Base-by-base conservation (phyloP, 2,113 vertebrate species). In the Salvelinus namaycush region DNA sequence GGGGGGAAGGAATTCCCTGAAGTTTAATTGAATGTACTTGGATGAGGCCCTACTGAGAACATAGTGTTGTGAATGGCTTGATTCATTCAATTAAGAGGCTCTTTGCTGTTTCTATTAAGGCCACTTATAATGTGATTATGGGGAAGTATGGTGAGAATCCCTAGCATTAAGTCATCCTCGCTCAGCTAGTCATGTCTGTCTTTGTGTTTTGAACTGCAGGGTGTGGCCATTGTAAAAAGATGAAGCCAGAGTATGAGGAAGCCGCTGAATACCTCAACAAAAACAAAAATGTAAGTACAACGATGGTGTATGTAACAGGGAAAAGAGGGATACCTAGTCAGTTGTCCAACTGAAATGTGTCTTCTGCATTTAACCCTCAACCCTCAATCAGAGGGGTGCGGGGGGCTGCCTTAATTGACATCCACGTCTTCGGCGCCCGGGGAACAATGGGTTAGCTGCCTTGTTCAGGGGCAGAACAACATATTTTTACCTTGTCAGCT, bases 151-250 rank as follows among this genome's bases (percentile, higher is more conserved):
- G 51, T 54, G 51, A 54, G 5, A 54, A 54, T 54, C 51, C 12
- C 16, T 54, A 44, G 39, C 9, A 44, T 44, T 44, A 44, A 3
- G 39, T 44, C 9, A 2, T 11, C 2, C 1, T 11, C 1, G 39
- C 39, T 44, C 8, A 1, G 39, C 9, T 44, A 44, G 9, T 66
- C 14, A 44, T 18, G 1, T 73, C 39, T 60, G 66, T 49, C 1
- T 49, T 34, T 67, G 49, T 66, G 59, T 24, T 49, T 66, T 27
- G 39, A 44, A 44, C 39, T 0, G 2, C 78, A 99, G 97, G 97
- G 97, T 98, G 97, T 88, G 97, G 97, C 59, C 97, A 99, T 89
- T 99, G 97, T 91, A 98, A 99, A 93, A 99, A 97, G 86, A 98
- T 99, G 97, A 99, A 99, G 89, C 97, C 97, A 24, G 97, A 99